A percentile compares a stretch with the other conserved stretches of the same genome.
Evolutionary conservation across 2,113 vertebrate species (phyloP).

Genomic region (Fregetta grallaria): DNA sequence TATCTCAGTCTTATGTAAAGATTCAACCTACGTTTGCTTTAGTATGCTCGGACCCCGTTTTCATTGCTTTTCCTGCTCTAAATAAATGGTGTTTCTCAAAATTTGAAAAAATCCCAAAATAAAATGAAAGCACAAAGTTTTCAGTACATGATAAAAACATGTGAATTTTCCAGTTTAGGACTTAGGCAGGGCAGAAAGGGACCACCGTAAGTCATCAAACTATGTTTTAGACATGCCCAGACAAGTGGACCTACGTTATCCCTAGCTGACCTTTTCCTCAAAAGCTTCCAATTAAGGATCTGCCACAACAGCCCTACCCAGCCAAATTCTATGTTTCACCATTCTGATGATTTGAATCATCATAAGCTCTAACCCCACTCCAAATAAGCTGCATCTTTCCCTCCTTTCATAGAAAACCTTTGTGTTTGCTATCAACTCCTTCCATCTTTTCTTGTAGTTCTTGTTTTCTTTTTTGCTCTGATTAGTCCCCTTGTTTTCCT

Average conservation of each 20-base stretch:
- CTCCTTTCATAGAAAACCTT: background rate
- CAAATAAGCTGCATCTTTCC: background rate
- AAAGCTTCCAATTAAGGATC: background rate
- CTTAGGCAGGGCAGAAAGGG: background rate
- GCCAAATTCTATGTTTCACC: background rate
- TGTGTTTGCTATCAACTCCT: background rate
- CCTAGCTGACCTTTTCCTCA: background rate
- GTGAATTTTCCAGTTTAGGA: background rate
- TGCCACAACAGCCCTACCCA: background rate
- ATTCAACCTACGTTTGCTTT: background rate
- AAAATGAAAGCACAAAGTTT: background rate
- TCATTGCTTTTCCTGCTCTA: background rate
- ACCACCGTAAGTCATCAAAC: background rate
- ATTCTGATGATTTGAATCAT: background rate
- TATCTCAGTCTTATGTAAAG: background rate
- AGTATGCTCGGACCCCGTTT: fast-evolving
- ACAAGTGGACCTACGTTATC: background rate
- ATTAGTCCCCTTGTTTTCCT: background rate
- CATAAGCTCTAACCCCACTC: background rate
- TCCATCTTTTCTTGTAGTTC: background rate
- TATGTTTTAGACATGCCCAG: background rate
- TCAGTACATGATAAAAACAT: background rate
- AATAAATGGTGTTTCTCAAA: background rate
- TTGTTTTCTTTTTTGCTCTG: background rate
- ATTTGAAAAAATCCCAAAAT: background rate